Conservation (phyloP, 2,888 invertebrate genomes). For the Cerastoderma edule region DNA sequence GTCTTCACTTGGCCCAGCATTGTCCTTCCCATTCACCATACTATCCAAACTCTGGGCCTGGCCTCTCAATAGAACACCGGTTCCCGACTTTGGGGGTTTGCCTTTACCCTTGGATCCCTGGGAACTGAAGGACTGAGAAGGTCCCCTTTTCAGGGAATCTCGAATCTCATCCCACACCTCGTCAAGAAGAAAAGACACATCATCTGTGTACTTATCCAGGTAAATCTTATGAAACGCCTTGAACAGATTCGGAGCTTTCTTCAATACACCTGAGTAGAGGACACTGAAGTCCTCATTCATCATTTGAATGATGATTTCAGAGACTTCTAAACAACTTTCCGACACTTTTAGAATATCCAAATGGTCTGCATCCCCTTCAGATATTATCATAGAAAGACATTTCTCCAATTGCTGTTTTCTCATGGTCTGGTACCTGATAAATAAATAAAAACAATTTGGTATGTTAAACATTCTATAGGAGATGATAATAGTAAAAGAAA, state of each 20-base stretch:
- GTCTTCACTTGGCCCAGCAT: background rate
- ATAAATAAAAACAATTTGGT: slow-evolving; percentile 1
- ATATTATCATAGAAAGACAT: slow-evolving; percentile 70
- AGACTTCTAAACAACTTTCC: slow-evolving; percentile 71
- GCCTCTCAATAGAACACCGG: slow-evolving; percentile 26
- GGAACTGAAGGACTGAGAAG: slow-evolving; percentile 66
- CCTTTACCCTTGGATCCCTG: slow-evolving; percentile 50
- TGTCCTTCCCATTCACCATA: slow-evolving; percentile 33
- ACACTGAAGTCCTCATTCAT: slow-evolving; percentile 80
- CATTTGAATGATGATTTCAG: slow-evolving; percentile 76
- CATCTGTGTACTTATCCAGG: slow-evolving; percentile 79
- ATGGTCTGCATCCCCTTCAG: slow-evolving; percentile 67
- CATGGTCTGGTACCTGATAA: slow-evolving; percentile 70
- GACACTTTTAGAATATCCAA: slow-evolving; percentile 71
- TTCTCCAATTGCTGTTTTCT: slow-evolving; percentile 76
- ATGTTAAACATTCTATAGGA: background rate
- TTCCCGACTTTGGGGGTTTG: slow-evolving; percentile 28
- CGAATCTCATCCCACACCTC: slow-evolving; percentile 77
- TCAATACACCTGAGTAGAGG: slow-evolving; percentile 78
- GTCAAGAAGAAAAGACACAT: slow-evolving; percentile 77
- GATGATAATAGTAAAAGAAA: background rate
- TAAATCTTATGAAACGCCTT: slow-evolving; percentile 79
- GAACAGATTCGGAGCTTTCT: slow-evolving; percentile 74
- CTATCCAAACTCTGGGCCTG: slow-evolving; percentile 57
- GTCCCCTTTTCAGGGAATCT: slow-evolving; percentile 55